Conservation (phyloP, 2,113 vertebrate species). For the Prunella himalayana region DNA sequence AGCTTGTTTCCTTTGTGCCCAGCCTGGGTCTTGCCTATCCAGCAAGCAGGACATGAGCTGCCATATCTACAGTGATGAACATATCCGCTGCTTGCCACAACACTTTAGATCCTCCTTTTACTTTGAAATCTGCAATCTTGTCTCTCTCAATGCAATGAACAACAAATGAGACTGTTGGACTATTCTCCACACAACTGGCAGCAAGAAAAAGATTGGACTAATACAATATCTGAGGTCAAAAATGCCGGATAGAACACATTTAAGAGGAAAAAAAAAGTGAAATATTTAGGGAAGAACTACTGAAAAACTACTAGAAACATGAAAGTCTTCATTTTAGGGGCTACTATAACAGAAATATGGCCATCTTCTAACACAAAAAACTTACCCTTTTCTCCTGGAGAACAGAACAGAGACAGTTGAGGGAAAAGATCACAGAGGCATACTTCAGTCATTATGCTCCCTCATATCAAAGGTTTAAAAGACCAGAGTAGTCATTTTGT, state of each 20-base stretch:
- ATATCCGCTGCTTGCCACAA: background rate
- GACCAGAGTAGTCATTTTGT: background rate
- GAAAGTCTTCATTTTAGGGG: background rate
- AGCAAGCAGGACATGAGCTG: background rate
- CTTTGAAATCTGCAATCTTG: background rate
- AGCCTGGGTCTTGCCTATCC: background rate
- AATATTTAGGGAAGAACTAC: background rate
- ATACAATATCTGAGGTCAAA: background rate
- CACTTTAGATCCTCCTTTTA: background rate
- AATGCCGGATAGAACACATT: background rate
- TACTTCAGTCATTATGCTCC: background rate
- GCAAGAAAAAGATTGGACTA: background rate
- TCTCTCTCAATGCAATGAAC: background rate
- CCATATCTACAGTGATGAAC: background rate
- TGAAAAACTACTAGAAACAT: background rate
- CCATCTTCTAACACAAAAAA: background rate
- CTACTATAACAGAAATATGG: background rate
- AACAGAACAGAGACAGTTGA: background rate
- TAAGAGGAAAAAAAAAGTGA: fast-evolving
- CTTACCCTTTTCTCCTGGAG: background rate
- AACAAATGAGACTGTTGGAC: background rate
- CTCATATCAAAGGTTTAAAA: background rate
- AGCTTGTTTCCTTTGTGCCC: background rate
- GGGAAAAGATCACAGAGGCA: background rate
- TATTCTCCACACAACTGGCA: background rate